Evolutionary conservation across 2,797 vertebrate genomes (phyloP).

Genomic region (Acanthopagrus latus): DNA sequence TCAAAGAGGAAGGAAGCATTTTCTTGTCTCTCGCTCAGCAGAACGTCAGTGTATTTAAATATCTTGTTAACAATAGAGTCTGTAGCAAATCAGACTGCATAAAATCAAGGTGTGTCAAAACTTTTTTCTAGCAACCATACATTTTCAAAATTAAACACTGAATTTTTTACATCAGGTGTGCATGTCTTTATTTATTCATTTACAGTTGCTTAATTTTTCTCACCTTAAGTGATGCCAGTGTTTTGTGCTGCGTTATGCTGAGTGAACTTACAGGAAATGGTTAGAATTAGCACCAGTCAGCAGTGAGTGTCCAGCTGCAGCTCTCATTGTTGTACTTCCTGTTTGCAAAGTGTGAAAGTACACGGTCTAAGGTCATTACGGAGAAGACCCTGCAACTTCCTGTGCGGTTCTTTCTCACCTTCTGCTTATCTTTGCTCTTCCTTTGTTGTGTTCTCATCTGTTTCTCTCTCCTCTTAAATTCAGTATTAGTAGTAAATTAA

Average conservation of each 20-base stretch:
- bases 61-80: constrained; percentile 6
- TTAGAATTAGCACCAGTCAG: constrained; percentile 44
- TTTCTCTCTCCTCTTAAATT: not conserved
- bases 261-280: constrained; percentile 57
- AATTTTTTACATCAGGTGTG: not conserved
- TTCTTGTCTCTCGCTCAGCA: not conserved
- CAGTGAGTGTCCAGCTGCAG: constrained; percentile 60
- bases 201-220: not conserved
- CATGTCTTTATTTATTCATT: not conserved
- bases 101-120: constrained; percentile 31
- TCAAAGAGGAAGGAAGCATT: constrained; percentile 6
- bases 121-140: not conserved
- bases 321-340: constrained; percentile 82
- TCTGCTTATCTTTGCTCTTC: constrained; percentile 18
- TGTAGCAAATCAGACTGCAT: constrained; percentile 1
- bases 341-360: constrained; percentile 70
- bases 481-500: too few species aligned
- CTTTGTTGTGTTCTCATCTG: not conserved
- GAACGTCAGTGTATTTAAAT: not conserved
- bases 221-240: not conserved
- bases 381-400: constrained; percentile 29
- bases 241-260: constrained; percentile 32
- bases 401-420: not conserved
- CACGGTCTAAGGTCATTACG: constrained; percentile 31
- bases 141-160: not conserved